Percentiles rank a stretch among this genome's conserved stretches.
Evolutionary conservation across 2,113 vertebrate genomes (phyloP).

Genomic region (Antechinus stuartii): DNA sequence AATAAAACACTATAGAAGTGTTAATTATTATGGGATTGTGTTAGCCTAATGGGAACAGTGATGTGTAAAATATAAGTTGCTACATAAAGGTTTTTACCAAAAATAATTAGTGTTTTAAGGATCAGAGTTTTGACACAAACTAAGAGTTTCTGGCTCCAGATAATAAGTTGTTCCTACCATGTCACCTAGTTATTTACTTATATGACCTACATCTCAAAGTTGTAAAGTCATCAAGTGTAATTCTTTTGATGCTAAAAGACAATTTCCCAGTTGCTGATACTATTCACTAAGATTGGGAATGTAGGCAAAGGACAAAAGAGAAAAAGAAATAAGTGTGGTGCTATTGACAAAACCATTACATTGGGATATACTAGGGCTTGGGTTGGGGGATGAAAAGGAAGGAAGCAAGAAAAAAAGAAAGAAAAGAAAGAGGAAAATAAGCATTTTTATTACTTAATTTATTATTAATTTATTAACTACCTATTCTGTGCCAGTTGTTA

Average conservation of each 20-base stretch:
- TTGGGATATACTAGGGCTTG: background rate
- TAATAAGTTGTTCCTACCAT: background rate
- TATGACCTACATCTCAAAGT: background rate
- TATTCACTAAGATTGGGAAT: background rate
- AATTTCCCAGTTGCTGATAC: background rate
- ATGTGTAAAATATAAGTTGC: background rate
- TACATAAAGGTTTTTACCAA: background rate
- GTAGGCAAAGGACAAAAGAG: background rate
- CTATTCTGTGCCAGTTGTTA: background rate
- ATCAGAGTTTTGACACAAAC: background rate
- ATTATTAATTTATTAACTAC: background rate
- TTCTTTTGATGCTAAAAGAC: background rate
- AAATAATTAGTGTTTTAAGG: background rate
- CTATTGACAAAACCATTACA: background rate
- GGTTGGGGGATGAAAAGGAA: background rate
- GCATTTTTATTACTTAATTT: background rate
- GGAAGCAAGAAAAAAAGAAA: background rate
- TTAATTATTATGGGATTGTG: background rate
- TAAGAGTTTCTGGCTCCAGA: background rate
- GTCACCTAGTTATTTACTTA: background rate
- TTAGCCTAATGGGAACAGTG: background rate
- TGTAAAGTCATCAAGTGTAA: background rate
- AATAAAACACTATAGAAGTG: background rate
- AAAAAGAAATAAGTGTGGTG: background rate
- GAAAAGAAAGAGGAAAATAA: background rate